These are phyloP conservation scores for Macrocentrus cingulum DNA, from an alignment of 1,140 invertebrate species.

Conservation along the genomic window DNA sequence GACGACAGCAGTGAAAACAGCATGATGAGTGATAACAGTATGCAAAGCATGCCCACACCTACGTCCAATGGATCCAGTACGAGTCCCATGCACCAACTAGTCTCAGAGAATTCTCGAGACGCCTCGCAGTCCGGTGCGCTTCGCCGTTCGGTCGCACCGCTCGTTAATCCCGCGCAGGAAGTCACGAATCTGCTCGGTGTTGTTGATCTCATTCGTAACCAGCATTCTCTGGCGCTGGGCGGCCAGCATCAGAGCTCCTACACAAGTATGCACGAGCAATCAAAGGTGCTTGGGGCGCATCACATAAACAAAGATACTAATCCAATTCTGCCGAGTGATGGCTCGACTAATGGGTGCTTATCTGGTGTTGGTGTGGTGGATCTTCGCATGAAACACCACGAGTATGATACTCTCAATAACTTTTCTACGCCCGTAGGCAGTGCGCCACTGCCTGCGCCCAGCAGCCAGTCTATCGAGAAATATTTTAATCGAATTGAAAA, in stretches of 20 bases:
- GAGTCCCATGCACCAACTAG: conserved; percentile 49
- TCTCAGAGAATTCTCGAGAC: conserved; percentile 47
- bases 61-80: conserved; percentile 33
- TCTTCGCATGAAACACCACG: conserved; percentile 55
- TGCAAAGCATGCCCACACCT: conserved; percentile 46
- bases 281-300: conserved; percentile 51
- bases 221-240: conserved; percentile 43
- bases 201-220: conserved; percentile 51
- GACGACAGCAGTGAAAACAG: conserved; percentile 71
- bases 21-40: conserved; percentile 59
- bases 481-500: conserved; percentile 63
- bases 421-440: conserved; percentile 43
- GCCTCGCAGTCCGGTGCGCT: conserved; percentile 39
- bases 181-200: conserved; percentile 45
- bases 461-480: conserved; percentile 63
- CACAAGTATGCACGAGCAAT: conserved; percentile 45
- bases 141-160: conserved; percentile 34
- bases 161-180: conserved; percentile 45
- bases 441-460: conserved; percentile 60
- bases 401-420: conserved; percentile 42
- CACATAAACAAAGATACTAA: conserved; percentile 58
- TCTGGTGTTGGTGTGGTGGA: conserved; percentile 51
- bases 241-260: conserved; percentile 44
- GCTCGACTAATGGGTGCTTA: conserved; percentile 36
- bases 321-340: conserved; percentile 49